A percentile compares a stretch with the other conserved stretches of the same genome.
phyloP scores from a whole-genome alignment of 2,888 invertebrate species.

The Troglohyphantes excavatus region DNA sequence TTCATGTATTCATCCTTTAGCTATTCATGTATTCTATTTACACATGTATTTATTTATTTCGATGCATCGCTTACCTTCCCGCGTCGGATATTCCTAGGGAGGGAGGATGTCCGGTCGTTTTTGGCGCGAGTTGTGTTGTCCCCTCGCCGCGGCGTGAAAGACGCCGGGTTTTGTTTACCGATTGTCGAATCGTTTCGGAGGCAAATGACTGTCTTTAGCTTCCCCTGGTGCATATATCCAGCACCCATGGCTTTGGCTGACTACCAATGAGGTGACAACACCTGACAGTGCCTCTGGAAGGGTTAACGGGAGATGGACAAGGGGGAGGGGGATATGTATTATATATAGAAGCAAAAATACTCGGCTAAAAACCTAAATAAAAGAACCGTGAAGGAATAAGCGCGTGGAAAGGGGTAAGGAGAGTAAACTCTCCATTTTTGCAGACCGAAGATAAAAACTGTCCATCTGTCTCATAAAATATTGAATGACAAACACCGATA shows the following conservation, averaged over 20 bases:
- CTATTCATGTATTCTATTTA: slow-evolving; percentile 78
- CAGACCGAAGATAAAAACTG: no score
- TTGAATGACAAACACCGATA: no score
- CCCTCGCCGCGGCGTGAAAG: slow-evolving; percentile 26
- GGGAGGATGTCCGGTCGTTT: slow-evolving; percentile 55
- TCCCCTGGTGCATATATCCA: slow-evolving; percentile 70
- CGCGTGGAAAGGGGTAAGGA: no score
- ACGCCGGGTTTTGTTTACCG: slow-evolving; percentile 58
- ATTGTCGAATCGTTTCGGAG: slow-evolving; percentile 61
- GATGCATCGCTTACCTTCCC: slow-evolving; percentile 65
- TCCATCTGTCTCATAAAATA: no score
- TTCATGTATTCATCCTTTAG: slow-evolving; percentile 77
- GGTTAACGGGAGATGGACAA: no score
- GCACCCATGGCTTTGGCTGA: slow-evolving; percentile 50
- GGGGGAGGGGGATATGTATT: no score
- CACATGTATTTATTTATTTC: slow-evolving; percentile 78
- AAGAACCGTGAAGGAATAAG: no score
- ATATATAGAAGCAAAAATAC: no score
- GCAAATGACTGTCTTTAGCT: slow-evolving; percentile 74
- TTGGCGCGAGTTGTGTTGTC: no score
- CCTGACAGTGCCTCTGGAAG: neutral
- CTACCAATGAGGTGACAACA: slow-evolving; percentile 71
- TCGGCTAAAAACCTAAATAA: no score
- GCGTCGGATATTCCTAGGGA: slow-evolving; percentile 31
- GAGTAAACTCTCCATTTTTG: no score